phyloP scores from a whole-genome alignment of 1,140 invertebrate species.

The Dysdera silvatica region DNA sequence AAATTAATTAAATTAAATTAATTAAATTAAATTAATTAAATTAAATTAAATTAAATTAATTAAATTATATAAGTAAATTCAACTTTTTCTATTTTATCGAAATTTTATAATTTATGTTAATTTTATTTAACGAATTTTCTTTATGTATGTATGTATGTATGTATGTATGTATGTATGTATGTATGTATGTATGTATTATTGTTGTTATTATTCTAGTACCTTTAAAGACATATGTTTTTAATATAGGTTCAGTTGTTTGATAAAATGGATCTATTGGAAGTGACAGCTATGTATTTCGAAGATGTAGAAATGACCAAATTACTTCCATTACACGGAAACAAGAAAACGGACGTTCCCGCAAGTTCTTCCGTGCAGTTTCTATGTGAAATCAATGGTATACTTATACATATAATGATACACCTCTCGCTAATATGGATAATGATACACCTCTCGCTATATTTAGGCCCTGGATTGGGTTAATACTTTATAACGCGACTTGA shows the following conservation, averaged over 20 bases:
- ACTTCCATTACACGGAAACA: not conserved
- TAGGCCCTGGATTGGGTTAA: not conserved
- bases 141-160: not conserved
- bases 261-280: not conserved
- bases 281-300: not conserved
- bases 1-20: no score
- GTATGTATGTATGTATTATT: no score
- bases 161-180: not conserved
- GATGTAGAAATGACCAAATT: not conserved
- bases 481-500: constrained; percentile 2
- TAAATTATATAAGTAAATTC: no score
- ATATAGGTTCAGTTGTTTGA: constrained; percentile 8
- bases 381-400: constrained; percentile 4
- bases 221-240: no score
- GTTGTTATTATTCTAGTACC: no score
- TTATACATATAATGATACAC: not conserved
- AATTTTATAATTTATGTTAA: not conserved
- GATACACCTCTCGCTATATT: not conserved
- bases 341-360: constrained; percentile 1
- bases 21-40: no score
- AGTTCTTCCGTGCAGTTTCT: constrained; percentile 1
- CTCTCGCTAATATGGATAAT: not conserved
- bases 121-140: not conserved
- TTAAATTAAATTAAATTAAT: no score
- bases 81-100: not conserved